Conservation (phyloP, 1,140 invertebrate genomes). For the Oncopodura yosiiana region DNA sequence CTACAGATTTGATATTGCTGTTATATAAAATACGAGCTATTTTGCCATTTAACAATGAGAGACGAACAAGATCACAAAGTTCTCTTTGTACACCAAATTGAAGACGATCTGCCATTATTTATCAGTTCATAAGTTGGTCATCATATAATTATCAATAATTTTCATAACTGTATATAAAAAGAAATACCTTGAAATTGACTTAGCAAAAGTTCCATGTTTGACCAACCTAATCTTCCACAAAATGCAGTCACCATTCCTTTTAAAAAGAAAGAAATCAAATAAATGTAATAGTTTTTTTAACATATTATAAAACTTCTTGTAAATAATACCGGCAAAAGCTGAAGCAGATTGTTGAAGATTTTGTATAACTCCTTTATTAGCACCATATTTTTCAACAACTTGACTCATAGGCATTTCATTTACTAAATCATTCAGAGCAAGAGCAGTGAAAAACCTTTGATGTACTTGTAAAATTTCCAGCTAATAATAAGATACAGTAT, state of each 20-base stretch:
- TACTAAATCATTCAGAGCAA: conserved; percentile 86
- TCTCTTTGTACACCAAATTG: conserved; percentile 90
- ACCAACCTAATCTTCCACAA: conserved; percentile 86
- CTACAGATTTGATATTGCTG: conserved; percentile 66
- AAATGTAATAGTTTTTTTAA: neutral
- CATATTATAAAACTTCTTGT: neutral
- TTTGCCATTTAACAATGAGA: conserved; percentile 72
- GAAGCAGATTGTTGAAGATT: conserved; percentile 87
- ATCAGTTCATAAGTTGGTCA: too few relatives aligned
- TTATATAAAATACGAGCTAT: conserved; percentile 75
- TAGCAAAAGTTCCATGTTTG: conserved; percentile 75
- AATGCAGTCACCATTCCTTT: conserved; percentile 85
- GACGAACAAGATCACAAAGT: conserved; percentile 77
- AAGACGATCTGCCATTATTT: too few relatives aligned
- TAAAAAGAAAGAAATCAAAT: conserved; percentile 32
- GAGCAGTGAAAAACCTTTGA: conserved; percentile 77
- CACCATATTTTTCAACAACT: conserved; percentile 74
- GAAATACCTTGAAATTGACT: conserved; percentile 90
- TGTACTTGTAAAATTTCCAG: too few relatives aligned
- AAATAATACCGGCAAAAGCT: conserved; percentile 76
- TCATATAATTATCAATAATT: too few relatives aligned
- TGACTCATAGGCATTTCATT: conserved; percentile 71
- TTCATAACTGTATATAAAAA: too few relatives aligned
- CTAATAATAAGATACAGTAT: neutral
- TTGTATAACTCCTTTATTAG: conserved; percentile 76